Percentiles rank a stretch among this genome's conserved stretches.
Evolutionary conservation across 2,113 vertebrate genomes (phyloP).

Genomic region (Oncorhynchus keta): DNA sequence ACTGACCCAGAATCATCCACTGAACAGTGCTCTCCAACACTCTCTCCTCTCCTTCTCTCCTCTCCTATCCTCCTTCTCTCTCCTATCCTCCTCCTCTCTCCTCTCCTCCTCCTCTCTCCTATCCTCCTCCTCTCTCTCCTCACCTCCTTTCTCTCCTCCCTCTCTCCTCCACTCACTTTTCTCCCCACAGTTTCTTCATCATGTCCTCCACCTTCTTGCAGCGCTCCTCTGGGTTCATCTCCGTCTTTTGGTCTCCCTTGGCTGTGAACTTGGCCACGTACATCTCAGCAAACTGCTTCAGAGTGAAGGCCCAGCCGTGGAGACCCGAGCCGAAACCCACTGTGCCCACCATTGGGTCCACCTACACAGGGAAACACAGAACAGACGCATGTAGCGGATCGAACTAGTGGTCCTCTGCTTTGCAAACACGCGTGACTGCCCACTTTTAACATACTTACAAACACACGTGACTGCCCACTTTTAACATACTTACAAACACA

Average conservation of each 20-base stretch:
- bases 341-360: conserved; percentile 51
- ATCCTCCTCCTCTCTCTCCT: background rate
- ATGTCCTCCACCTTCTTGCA: conserved; percentile 48
- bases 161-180: conserved; percentile 36
- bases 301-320: conserved; percentile 63
- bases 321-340: conserved; percentile 63
- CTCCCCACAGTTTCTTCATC: conserved; percentile 57
- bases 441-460: too few relatives aligned
- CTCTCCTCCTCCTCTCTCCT: too few relatives aligned
- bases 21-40: background rate
- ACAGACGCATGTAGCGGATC: background rate
- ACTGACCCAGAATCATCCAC: background rate
- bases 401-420: too few relatives aligned
- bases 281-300: conserved; percentile 69
- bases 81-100: too few relatives aligned
- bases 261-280: conserved; percentile 59
- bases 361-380: conserved; percentile 26
- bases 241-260: conserved; percentile 62
- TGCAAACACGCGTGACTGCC: too few relatives aligned
- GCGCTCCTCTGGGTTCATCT: conserved; percentile 17
- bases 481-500: too few relatives aligned
- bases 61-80: too few relatives aligned
- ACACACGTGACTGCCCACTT: too few relatives aligned
- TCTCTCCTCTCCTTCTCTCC: too few relatives aligned
- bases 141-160: background rate